phyloP scores from a whole-genome alignment of 2,888 invertebrate genomes.

The Helleia helle region DNA sequence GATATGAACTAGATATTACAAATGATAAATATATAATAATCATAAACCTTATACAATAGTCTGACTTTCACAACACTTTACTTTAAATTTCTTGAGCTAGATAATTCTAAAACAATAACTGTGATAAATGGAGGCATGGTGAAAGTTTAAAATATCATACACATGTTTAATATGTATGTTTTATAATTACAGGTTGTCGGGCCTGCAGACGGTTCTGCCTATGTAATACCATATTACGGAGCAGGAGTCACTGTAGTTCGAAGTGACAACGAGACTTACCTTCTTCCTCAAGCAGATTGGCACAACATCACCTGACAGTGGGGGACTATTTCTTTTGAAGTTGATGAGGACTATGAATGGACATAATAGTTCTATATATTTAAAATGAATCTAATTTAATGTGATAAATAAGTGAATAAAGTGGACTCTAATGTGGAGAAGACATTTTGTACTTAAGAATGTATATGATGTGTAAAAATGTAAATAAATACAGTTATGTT shows the following conservation, averaged over 20 bases:
- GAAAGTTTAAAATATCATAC: too few species aligned
- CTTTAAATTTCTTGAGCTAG: too few species aligned
- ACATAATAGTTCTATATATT: conserved; percentile 34
- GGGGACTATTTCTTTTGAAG: conserved; percentile 62
- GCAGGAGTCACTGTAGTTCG: conserved; percentile 86
- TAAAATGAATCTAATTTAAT: too few species aligned
- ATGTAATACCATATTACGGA: conserved; percentile 94
- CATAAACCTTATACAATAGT: too few species aligned
- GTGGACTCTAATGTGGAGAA: conserved; percentile 7
- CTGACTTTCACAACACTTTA: too few species aligned
- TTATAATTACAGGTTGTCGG: conserved; percentile 78
- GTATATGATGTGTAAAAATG: conserved; percentile 14
- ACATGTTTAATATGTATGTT: background rate
- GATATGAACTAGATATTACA: too few species aligned
- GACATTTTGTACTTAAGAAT: conserved; percentile 2
- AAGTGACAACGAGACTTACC: conserved; percentile 89
- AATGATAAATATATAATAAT: too few species aligned
- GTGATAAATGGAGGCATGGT: too few species aligned
- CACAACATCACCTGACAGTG: conserved; percentile 73
- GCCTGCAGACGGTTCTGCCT: conserved; percentile 95
- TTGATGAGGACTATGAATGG: conserved; percentile 67
- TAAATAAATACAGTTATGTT: conserved; percentile 17
- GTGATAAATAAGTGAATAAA: background rate
- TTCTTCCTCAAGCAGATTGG: conserved; percentile 87
- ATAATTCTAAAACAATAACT: too few species aligned